phyloP scores from a whole-genome alignment of 2,113 vertebrate genomes.

The Eretmodus cyanostictus region DNA sequence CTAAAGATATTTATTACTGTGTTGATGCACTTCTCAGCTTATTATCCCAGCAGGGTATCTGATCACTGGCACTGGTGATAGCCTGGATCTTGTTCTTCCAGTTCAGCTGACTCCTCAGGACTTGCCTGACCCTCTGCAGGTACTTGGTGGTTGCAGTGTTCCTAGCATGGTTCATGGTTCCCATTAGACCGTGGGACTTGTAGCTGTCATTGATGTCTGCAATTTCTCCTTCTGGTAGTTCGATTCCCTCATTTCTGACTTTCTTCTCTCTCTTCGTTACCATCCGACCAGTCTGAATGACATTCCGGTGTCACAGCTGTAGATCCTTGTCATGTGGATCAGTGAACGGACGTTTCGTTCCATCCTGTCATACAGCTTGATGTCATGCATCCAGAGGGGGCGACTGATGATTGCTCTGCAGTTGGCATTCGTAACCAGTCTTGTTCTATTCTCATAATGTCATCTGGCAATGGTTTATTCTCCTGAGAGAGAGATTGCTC shows the following conservation, averaged over 20 bases:
- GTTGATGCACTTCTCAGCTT: background rate
- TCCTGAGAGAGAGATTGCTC: background rate
- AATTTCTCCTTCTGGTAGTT: background rate
- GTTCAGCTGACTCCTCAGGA: background rate
- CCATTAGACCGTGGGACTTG: background rate
- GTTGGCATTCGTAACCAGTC: background rate
- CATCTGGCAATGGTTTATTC: background rate
- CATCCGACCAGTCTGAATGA: background rate
- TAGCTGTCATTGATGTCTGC: background rate
- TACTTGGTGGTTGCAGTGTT: rapidly evolving
- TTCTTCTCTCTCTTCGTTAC: background rate
- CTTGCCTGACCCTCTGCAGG: background rate
- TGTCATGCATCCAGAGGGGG: background rate
- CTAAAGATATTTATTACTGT: background rate
- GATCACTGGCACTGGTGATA: background rate
- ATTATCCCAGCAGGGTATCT: background rate
- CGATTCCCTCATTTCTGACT: background rate
- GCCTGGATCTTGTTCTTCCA: rapidly evolving
- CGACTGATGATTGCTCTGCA: background rate
- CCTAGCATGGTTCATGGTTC: background rate
- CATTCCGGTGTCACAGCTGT: background rate
- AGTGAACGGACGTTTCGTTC: background rate
- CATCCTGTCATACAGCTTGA: background rate
- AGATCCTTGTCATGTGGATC: background rate
- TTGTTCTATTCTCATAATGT: background rate